Percentiles rank a stretch among this genome's conserved stretches.
phyloP scores from a whole-genome alignment of 1,140 invertebrate species.

The Lasioglossum albipes region DNA sequence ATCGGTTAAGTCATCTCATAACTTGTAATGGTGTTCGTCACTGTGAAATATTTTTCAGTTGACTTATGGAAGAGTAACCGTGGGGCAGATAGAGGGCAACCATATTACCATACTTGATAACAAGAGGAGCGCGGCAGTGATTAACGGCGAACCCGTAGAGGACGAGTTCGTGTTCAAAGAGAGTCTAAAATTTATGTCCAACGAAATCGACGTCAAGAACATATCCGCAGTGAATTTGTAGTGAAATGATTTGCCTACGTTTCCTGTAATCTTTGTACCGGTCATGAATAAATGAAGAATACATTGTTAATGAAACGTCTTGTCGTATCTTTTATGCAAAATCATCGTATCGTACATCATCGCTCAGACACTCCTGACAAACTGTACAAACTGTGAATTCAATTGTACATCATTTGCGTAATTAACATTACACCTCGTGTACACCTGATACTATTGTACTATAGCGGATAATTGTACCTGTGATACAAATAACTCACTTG shows the following conservation, averaged over 20 bases:
- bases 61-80: conserved; percentile 67
- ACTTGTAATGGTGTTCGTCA: no score
- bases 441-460: neutral
- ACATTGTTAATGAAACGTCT: conserved; percentile 9
- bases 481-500: neutral
- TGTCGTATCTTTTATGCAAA: conserved; percentile 45
- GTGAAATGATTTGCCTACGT: neutral
- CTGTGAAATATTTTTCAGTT: conserved; percentile 59
- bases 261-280: neutral
- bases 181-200: conserved; percentile 26
- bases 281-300: conserved; percentile 15
- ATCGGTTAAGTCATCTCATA: no score
- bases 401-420: conserved; percentile 1
- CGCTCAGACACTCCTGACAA: conserved; percentile 21
- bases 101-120: conserved; percentile 86
- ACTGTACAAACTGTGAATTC: neutral
- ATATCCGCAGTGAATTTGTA: no score
- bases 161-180: conserved; percentile 68
- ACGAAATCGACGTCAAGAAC: fast-evolving
- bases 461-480: conserved; percentile 1
- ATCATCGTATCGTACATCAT: neutral
- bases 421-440: conserved; percentile 1
- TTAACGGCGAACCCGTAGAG: conserved; percentile 80
- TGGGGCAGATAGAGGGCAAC: conserved; percentile 81
- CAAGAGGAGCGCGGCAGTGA: conserved; percentile 82